Conservation (phyloP, 1,140 invertebrate genomes). For the Mamestra configurata region DNA sequence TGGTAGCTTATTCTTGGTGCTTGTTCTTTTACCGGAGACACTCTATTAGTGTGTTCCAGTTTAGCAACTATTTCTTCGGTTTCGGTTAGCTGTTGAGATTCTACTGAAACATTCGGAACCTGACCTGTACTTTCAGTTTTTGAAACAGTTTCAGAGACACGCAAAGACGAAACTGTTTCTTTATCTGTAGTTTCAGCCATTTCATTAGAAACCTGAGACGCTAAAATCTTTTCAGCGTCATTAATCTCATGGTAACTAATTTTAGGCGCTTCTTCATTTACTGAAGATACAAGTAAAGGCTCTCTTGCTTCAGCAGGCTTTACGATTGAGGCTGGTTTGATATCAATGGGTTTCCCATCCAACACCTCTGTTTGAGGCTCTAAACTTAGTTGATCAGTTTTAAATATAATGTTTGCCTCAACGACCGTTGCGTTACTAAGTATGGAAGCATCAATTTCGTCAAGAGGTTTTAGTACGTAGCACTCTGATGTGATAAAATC, state of each 20-base stretch:
- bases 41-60: not conserved
- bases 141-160: conserved; percentile 19
- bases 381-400: not conserved
- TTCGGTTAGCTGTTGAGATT: not conserved
- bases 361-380: not conserved
- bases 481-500: not conserved
- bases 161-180: conserved; percentile 14
- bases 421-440: not conserved
- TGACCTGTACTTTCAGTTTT: not conserved
- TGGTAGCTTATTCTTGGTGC: conserved; percentile 51
- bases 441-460: conserved; percentile 1
- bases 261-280: conserved; percentile 51
- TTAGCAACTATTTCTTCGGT: not conserved
- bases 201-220: conserved; percentile 7
- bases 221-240: conserved; percentile 50
- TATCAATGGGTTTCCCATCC: not conserved
- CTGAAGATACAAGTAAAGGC: not conserved
- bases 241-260: conserved; percentile 53
- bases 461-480: not conserved
- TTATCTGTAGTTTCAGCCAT: not conserved
- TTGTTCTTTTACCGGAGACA: conserved; percentile 42
- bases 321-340: not conserved
- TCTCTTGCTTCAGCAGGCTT: not conserved
- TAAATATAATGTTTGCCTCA: not conserved
- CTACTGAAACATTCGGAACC: not conserved